Base-by-base conservation (phyloP, 2,888 invertebrate genomes). In the Erebia ligea region DNA sequence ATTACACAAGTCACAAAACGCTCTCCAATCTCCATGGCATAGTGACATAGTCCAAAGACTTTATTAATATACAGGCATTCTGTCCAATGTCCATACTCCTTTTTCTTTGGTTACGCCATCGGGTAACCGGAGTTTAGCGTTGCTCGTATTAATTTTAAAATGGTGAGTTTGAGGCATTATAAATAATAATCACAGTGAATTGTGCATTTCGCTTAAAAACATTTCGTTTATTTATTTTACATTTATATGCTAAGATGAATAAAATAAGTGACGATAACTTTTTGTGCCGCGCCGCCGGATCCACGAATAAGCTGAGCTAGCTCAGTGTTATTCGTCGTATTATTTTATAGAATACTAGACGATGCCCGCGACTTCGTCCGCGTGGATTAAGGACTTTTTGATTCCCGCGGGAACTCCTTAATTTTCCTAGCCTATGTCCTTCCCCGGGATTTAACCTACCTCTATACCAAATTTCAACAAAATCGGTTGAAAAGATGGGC, bases 101-200 rank as follows among this genome's bases (percentile, higher is more conserved):
- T 75, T 80, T 79, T 76, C 76, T 70, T 71, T 72, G 78, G 77
- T 76, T 77, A 77, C 76, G 74, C 56, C 15, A 6, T 48, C 71
- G 73, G 68, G 75, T 78, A 76, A 76, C 78, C 77, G 76, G 75
- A 73, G 75, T 72, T 70, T 71, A 67, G 64, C 72, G 68, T 75
- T 69, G 63, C 52, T 56, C 34, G 34, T 58, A 48, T 61, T 72
- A 75, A 74, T 68, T 67, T 56, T 65, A 80, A 77, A 77, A 83
- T 83, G 82, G 82, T 83, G 79, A 82, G 82, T 73, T 68, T 67
- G 1, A 19, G 57, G 19, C 48, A 1, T 50, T n/a, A 79, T n/a
- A 79, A 80, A 79, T 79, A 79, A 69, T 63, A 25, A 25, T 54
- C n/a, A 13, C 3, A 64, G 61, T 57, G 57, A 52, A 42, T 69